phyloP scores from a whole-genome alignment of 2,888 invertebrate genomes.

The Uloborus plumipes region DNA sequence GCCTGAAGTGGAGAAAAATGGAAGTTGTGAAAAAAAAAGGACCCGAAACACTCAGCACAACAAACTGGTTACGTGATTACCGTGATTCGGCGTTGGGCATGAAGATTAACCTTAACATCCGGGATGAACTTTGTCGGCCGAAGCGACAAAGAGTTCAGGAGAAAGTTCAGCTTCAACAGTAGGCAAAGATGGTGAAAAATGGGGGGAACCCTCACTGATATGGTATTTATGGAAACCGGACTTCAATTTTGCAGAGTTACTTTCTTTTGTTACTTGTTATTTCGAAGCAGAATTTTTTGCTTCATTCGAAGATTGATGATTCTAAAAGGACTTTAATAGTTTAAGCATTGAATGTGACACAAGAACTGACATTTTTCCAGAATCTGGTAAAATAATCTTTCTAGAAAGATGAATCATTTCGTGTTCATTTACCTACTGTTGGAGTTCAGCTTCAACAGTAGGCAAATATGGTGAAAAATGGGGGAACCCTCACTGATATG shows the following conservation, averaged over 20 bases:
- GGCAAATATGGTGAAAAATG: background rate
- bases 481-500: background rate
- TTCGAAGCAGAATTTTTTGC: no score
- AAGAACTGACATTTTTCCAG: no score
- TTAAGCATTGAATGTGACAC: no score
- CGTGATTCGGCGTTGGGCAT: background rate
- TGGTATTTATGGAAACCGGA: slow-evolving; percentile 7
- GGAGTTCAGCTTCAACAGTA: slow-evolving; percentile 3
- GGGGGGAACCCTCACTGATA: background rate
- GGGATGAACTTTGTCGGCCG: slow-evolving; percentile 24
- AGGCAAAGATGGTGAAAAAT: background rate
- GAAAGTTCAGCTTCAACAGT: slow-evolving; percentile 7
- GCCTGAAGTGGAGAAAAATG: no score
- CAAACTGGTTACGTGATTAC: slow-evolving; percentile 20
- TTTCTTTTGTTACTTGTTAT: no score
- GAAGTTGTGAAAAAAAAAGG: no score
- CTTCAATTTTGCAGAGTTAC: background rate
- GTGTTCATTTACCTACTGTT: no score
- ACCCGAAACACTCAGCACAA: background rate
- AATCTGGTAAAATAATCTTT: no score
- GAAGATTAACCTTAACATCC: slow-evolving; percentile 30
- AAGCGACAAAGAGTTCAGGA: slow-evolving; percentile 11
- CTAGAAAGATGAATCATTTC: no score
- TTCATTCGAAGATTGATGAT: no score
- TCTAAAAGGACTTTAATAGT: no score